Base-by-base conservation (phyloP, 2,797 vertebrate genomes). In the Myotis daubentonii region DNA sequence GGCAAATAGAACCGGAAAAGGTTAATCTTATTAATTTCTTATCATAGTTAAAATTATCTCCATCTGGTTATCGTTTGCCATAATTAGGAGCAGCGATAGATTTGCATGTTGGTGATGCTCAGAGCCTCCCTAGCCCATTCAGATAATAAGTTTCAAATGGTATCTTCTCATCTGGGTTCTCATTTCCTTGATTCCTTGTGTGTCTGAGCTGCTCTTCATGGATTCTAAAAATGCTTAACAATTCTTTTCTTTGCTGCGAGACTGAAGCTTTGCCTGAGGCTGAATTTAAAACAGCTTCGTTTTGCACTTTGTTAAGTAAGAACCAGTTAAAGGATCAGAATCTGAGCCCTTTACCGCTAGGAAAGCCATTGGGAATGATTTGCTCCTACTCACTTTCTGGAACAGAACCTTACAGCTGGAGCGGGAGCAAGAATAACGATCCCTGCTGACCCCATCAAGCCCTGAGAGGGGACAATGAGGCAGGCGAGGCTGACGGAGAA, bases 251-350 rank as follows among this genome's bases (percentile, higher is more conserved):
- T 89, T 65, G n/a, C 10, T n/a, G 16, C 4, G 38, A 75, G 28
- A 88, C 1, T 25, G 70, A 95, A 22, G 76, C 19, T 87, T 74
- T 30, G 65, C 76, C 57, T 28, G 28, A 78, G 53, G 74, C 41
- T 93, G 72, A 28, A 85, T 74, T 93, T 49, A 38, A 87, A 95
- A 92, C 13, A 30, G 44, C 23, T 41, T 88, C 4, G 25, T 70
- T 90, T 89, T 94, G 66, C 38, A 71, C 87, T 95, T 84, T 89
- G 55, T 80, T 71, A 91, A 93, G 25, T 15, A 75, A n/a, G 9
- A 87, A 78, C 68, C 17, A 41, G 36, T 38, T 62, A 47, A 74
- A 89, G 38, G 11, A 76, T 60, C 83, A 92, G n/a, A 90, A 65
- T 4, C 79, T 25, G 49, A 68, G 30, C n/a, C 70, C 38, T 82